Base-by-base conservation (phyloP, 2,797 vertebrate genomes). In the Falco berigora region DNA sequence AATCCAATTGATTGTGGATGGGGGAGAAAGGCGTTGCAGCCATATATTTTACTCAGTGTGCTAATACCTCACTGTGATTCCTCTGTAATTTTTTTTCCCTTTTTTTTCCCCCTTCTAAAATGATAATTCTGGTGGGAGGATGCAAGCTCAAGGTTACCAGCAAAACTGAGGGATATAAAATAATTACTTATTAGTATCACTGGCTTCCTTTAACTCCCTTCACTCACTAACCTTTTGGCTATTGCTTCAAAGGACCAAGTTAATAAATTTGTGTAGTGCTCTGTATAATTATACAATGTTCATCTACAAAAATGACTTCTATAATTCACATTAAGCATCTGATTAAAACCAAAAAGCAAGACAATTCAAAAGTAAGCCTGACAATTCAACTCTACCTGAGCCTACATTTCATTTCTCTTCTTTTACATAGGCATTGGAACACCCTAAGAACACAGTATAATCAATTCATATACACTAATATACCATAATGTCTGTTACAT, bases 1-100 rank as follows among this genome's bases (percentile, higher is more conserved):
- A 99, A 99, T 99, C 98, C 99, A 99, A 99, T 99, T 99, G 99
- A 99, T 99, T 99, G 99, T 98, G 98, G 98, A 99, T 98, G 98
- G 98, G 98, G 98, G 98, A 98, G 98, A 99, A 98, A 98, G 98
- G 98, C 97, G 97, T 98, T 98, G 94, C 94, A 95, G 98, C 98
- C 98, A 99, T 99, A 99, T 99, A 99, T 99, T 99, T 99, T 98
- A 99, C 98, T 99, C 98, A 98, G 98, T 96, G 98, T 98, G 98
- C 98, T 99, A 98, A 99, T 98, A 98, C 98, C 98, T 98, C 97
- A 98, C 98, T 98, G 63, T 92, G 97, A 97, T 97, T 98, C 98
- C 97, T 97, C 96, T 96, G 90, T 88, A 97, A 95, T 93, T 95
- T 94, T 71, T 8, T 27, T 61, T 50, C 2, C 6, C 30, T 66